These are phyloP conservation scores for Paradoxurus hermaphroditus DNA, from an alignment of 2,113 vertebrate species.

Conservation along the genomic window DNA sequence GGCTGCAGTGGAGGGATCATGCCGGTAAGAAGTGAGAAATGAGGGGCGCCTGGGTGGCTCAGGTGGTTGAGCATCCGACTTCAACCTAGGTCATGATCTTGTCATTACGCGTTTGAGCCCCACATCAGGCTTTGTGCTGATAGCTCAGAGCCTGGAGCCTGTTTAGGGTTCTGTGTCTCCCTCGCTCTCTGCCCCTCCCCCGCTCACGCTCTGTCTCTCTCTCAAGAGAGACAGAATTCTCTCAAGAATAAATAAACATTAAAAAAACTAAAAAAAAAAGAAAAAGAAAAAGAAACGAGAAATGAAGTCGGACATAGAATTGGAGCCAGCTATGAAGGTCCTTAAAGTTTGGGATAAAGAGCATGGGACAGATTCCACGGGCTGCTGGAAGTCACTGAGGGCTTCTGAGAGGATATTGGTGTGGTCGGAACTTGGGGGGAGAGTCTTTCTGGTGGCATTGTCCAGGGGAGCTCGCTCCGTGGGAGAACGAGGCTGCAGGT, in stretches of 20 bases:
- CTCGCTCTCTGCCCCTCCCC: too few species aligned
- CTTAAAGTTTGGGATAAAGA: neutral
- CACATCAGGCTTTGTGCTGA: too few species aligned
- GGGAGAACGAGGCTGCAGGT: neutral
- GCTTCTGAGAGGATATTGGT: neutral
- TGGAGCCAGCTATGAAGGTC: neutral
- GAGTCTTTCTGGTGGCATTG: neutral
- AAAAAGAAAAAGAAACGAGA: neutral
- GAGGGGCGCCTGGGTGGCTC: too few species aligned
- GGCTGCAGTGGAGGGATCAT: neutral
- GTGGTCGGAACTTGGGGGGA: neutral
- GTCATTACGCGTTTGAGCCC: too few species aligned
- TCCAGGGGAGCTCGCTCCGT: neutral
- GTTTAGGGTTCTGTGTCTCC: too few species aligned
- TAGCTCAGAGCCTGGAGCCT: too few species aligned
- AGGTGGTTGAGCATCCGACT: too few species aligned
- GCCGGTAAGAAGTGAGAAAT: neutral
- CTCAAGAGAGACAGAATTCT: too few species aligned
- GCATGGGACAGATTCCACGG: neutral
- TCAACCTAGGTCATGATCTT: too few species aligned
- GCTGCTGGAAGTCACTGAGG: neutral
- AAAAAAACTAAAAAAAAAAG: too few species aligned
- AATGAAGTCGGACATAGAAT: neutral
- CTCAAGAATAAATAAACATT: too few species aligned
- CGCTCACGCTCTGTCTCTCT: too few species aligned